A percentile compares a stretch with the other conserved stretches of the same genome.
These are phyloP conservation scores for Colossoma macropomum DNA, from an alignment of 2,113 vertebrate genomes.

Conservation along the genomic window DNA sequence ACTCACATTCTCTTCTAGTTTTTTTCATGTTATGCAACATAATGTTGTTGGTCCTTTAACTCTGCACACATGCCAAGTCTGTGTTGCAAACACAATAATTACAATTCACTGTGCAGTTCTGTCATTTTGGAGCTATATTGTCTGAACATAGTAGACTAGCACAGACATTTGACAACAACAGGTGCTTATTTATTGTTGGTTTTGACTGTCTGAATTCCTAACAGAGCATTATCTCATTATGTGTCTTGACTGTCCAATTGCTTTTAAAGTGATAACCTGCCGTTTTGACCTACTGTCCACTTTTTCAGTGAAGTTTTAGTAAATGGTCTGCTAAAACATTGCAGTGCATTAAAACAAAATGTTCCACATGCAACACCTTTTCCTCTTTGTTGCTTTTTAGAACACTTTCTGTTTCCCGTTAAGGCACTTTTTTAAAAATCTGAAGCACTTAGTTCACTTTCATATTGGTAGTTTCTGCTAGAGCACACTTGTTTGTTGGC, in stretches of 20 bases:
- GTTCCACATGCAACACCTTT: background rate
- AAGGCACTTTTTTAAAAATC: background rate
- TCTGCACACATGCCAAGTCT: background rate
- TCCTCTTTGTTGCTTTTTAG: background rate
- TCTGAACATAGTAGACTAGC: background rate
- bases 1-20: too few species aligned
- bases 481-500: background rate
- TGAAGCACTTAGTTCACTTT: background rate
- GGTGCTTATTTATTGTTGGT: background rate
- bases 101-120: background rate
- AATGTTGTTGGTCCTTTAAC: background rate
- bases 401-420: background rate
- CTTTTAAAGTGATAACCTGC: background rate
- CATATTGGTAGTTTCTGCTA: background rate
- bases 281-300: background rate
- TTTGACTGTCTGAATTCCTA: background rate
- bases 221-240: background rate
- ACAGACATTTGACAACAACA: background rate
- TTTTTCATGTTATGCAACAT: background rate
- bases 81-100: background rate
- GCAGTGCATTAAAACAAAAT: background rate
- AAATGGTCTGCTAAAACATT: background rate
- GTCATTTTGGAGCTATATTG: background rate
- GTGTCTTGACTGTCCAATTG: background rate
- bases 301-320: background rate